Evolutionary conservation across 2,888 invertebrate species (phyloP).

Genomic region (Drosophila buzzatii): DNA sequence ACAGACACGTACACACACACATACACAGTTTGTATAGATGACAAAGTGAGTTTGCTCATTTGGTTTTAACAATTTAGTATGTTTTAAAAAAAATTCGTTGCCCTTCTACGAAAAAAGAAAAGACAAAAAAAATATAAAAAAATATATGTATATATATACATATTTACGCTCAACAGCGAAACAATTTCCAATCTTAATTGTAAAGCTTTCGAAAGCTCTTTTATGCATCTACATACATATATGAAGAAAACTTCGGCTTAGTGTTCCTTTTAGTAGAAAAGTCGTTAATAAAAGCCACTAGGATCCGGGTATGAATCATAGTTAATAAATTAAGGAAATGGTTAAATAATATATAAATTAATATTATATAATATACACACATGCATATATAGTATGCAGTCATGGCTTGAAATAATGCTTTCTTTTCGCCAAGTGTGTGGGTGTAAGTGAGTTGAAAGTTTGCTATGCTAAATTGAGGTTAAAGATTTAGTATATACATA

Average conservation of each 20-base stretch:
- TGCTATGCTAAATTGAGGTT: background rate
- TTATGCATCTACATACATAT: slow-evolving; percentile 4
- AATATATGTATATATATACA: background rate
- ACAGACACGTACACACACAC: slow-evolving; percentile 17
- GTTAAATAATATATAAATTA: background rate
- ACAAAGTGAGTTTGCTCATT: slow-evolving; percentile 24
- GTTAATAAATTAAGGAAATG: background rate
- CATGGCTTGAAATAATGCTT: background rate
- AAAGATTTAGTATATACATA: background rate
- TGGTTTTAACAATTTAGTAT: slow-evolving; percentile 24
- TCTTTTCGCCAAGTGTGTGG: background rate
- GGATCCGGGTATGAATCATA: slow-evolving; percentile 10
- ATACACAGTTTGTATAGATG: slow-evolving; percentile 18
- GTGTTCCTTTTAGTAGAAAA: slow-evolving; percentile 17
- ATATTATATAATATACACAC: background rate
- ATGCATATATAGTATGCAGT: background rate
- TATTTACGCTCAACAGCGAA: background rate
- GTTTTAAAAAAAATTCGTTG: slow-evolving; percentile 15
- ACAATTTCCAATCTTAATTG: slow-evolving; percentile 13
- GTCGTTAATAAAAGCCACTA: background rate
- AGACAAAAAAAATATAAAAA: background rate
- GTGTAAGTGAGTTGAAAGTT: background rate
- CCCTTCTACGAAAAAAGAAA: slow-evolving; percentile 8
- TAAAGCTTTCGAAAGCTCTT: slow-evolving; percentile 29
- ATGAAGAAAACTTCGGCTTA: background rate